Base-by-base conservation (phyloP, 2,797 vertebrate species). In the Halcyon smyrnensis region DNA sequence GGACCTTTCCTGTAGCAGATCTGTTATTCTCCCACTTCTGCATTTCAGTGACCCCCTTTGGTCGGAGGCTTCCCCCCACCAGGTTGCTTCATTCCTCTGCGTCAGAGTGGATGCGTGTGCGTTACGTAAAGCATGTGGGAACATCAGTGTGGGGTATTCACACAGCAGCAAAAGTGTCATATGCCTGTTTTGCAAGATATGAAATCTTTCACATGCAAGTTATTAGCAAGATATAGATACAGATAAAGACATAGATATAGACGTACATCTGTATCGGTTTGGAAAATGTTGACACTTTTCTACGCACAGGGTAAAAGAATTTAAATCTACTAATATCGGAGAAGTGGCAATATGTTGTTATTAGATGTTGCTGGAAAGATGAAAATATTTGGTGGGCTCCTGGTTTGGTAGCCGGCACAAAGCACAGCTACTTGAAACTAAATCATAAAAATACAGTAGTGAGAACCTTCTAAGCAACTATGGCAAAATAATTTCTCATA, bases 21-120 rank as follows among this genome's bases (percentile, higher is more conserved):
- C 54, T 88, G 56, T 56, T 94, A 17, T 82, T 67, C 57, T 90
- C 43, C 30, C 43, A 51, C 63, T 95, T 91, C 94, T 93, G 45
- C 84, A 87, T 62, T 94, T 96, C 87, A 83, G 63, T 64, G 46
- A 68, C 9, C 6, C 28, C 7, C 60, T 93, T 65, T 32, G 36
- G 68, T 73, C 84, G n/a, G 73, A 37, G 60, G 53, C 28, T 89
- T 88, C 96, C 50, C 32, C 17, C 62, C 74, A 12, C 19, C 23
- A 60, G 36, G 15, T 39, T 84, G 41, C 73, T 85, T 62, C 89
- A 93, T 37, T 51, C 27, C n/a, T 39, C 51, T 75, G 75, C 30
- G 12, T 94, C 80, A 94, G 60, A 37, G 34, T 20, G 25, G 36
- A 14, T 41, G 51, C 3, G 8, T 5, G 19, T 41, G 28, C n/a